phyloP scores from a whole-genome alignment of 2,888 invertebrate species.

The Zelleria hepariella region DNA sequence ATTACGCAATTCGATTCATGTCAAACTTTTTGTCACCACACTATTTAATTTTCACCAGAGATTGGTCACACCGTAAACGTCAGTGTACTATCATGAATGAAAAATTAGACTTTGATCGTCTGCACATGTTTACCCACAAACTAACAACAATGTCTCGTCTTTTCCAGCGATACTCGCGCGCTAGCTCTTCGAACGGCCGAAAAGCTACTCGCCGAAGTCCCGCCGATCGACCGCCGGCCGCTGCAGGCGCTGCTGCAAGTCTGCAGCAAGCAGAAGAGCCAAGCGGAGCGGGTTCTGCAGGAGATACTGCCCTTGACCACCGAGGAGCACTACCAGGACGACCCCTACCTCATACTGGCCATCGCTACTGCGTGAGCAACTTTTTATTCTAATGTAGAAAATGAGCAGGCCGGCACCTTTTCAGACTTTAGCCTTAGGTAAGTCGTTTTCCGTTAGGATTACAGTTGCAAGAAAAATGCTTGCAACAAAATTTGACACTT shows the following conservation, averaged over 20 bases:
- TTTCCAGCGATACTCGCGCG: conserved; percentile 78
- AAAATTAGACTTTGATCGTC: no score
- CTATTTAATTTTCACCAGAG: no score
- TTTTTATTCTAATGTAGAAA: not conserved
- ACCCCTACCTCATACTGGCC: conserved; percentile 89
- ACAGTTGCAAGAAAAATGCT: no score
- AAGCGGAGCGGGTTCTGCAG: conserved; percentile 87
- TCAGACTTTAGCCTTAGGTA: no score
- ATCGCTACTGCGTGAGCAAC: conserved; percentile 77
- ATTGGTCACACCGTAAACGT: no score
- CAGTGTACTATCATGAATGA: no score
- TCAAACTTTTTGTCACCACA: no score
- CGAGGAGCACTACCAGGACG: conserved; percentile 80
- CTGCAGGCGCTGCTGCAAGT: conserved; percentile 86
- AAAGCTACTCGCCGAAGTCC: conserved; percentile 80
- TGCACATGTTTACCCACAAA: not conserved
- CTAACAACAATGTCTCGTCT: not conserved
- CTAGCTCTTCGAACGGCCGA: conserved; percentile 87
- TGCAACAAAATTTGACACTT: no score
- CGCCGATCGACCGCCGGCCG: conserved; percentile 77
- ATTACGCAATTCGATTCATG: no score
- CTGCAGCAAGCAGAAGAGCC: conserved; percentile 86
- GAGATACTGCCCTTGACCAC: conserved; percentile 78
- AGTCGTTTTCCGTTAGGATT: no score
- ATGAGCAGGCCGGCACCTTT: no score